phyloP scores from a whole-genome alignment of 2,888 invertebrate species.

The Synanthedon vespiformis region DNA sequence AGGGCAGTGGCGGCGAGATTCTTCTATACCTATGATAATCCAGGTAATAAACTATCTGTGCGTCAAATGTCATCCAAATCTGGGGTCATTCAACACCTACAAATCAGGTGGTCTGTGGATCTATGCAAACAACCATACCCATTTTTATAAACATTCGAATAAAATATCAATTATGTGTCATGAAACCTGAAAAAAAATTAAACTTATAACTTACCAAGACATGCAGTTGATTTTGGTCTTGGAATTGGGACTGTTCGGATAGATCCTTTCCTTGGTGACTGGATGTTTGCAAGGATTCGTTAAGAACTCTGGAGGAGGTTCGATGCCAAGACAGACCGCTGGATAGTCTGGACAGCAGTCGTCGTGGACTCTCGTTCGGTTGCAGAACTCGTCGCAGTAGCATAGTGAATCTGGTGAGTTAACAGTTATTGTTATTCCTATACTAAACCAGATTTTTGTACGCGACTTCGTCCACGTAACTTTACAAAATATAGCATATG shows the following conservation, averaged over 20 bases:
- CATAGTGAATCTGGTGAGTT: slow-evolving; percentile 78
- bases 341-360: slow-evolving; percentile 94
- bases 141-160: no score
- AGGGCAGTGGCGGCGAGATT: no score
- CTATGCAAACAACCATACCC: no score
- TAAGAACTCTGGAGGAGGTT: slow-evolving; percentile 19
- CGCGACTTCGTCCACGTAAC: no score
- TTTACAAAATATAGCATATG: no score
- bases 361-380: slow-evolving; percentile 77
- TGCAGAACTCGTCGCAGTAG: slow-evolving; percentile 96
- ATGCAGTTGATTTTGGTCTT: slow-evolving; percentile 77
- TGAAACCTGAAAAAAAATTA: no score
- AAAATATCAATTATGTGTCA: no score
- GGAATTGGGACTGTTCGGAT: neutral
- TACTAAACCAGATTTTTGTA: neutral
- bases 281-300: slow-evolving; percentile 54
- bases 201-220: slow-evolving; percentile 70
- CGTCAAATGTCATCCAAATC: no score
- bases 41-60: no score
- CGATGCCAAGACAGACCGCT: slow-evolving; percentile 74
- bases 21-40: no score
- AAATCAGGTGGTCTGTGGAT: no score
- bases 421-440: neutral
- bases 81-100: no score
- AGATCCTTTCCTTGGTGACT: slow-evolving; percentile 42